phyloP scores from a whole-genome alignment of 1,140 invertebrate genomes.

The Pseudomyrmex sp. region DNA sequence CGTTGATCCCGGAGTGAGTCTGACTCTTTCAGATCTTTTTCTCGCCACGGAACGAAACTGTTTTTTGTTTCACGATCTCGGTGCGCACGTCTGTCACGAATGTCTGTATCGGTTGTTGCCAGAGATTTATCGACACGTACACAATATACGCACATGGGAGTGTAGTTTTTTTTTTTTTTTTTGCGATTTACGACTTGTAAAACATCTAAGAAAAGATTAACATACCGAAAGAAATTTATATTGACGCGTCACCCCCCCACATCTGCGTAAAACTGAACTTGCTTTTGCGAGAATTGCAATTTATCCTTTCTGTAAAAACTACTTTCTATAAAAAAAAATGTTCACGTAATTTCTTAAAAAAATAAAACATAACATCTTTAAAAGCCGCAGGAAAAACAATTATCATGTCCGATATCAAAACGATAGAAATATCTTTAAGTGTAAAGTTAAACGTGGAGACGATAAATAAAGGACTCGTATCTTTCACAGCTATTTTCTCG shows the following conservation, averaged over 20 bases:
- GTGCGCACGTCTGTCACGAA: slow-evolving; percentile 35
- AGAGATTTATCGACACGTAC: slow-evolving; percentile 2
- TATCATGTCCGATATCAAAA: background rate
- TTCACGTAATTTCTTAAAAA: background rate
- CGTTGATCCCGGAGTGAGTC: slow-evolving; percentile 24
- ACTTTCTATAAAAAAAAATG: background rate
- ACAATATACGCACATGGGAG: background rate
- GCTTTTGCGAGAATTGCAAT: no score
- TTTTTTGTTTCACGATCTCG: slow-evolving; percentile 30
- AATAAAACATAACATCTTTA: background rate
- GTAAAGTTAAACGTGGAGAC: slow-evolving; percentile 6
- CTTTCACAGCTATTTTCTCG: background rate
- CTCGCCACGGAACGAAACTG: background rate
- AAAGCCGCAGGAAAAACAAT: background rate
- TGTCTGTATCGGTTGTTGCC: background rate
- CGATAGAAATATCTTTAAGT: slow-evolving; percentile 24
- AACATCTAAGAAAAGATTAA: background rate
- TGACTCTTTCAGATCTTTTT: slow-evolving; percentile 23
- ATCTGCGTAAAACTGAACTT: background rate
- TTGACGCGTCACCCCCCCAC: background rate
- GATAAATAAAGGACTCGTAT: slow-evolving; percentile 43
- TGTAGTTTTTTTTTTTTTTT: background rate
- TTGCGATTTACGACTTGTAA: slow-evolving; percentile 3
- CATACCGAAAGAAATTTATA: slow-evolving; percentile 6
- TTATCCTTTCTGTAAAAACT: background rate